Evolutionary conservation across 1,140 invertebrate genomes (phyloP), one percentile per base, ranked within the genome.

Genomic region (Drosophila mauritiana): DNA sequence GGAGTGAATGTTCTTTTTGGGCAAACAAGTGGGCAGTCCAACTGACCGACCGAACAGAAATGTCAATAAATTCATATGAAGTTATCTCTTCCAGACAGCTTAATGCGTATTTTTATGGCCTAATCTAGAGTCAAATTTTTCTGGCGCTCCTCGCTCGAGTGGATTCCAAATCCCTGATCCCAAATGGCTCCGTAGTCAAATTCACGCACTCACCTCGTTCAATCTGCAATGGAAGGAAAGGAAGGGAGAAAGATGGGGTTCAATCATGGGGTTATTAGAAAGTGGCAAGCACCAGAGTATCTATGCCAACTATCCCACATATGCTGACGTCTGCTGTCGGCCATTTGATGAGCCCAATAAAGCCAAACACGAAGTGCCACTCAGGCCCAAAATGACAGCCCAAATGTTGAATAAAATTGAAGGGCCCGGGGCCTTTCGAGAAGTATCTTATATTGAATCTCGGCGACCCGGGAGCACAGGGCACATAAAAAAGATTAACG

Each of bases 21-120:
- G 52, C 79, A 78, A 63, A 83, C 79, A 84, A 77, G 68, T 89
- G 72, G 61, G 43, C 62, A 53, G 65, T 63, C 45, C 51, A 64
- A 48, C 73, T 82, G 79, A 62, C 79, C 74, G 65, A 74, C 52
- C 57, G 62, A 72, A 69, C 61, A 54, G 42, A 78, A 65, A 78
- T 83, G 80, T 88, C 84, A 89, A 88, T 88, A 88, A 88, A 88
- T 88, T 89, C 76, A 89, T 89, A 88, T 88, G 67, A 89, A 89
- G 84, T 89, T 88, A 88, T 88, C 84, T 88, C 84, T 84, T 64
- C 84, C 84, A 88, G 84, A 88, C 84, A 88, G 84, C 84, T 89
- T 88, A 88, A 89, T 89, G 83, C 70, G 79, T 56, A 67, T 89
- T 88, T 86, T 86, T 89, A 86, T 86, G 62, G 84, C 84, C 83